Evolutionary conservation across 2,113 vertebrate genomes (phyloP), one percentile per base, ranked within the genome.

Genomic region (Sciurus niger): DNA sequence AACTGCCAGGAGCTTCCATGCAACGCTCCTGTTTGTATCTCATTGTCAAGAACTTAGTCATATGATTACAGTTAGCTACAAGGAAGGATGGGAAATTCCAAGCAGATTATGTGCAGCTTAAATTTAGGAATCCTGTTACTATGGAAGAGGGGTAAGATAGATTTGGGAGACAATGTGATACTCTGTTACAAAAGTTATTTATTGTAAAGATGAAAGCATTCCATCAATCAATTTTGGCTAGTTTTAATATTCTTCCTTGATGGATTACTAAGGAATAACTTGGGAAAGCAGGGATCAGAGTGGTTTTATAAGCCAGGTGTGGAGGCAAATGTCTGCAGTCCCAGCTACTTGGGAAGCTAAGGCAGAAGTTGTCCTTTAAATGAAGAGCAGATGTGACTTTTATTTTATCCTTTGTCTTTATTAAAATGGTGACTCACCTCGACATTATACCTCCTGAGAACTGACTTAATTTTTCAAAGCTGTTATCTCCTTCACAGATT

Each of bases 191-290:
- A 76, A 85, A 90, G 32, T 89, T 92, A 40, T 22, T 65, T 80
- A 70, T 89, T 73, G 7, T 86, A 95, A 94, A 84, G 16, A 82
- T 91, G 83, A 67, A 95, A 76, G 46, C 63, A 32, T 2, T 76
- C 51, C 58, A 89, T 76, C 72, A 84, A 70, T 32, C 89, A 92
- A 84, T 83, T 46, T 51, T 86, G 68, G 28, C 79, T 93, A 48
- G 84, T 76, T 94, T 94, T 74, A 78, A 72, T 63, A 83, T 63
- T 82, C 40, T 89, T 93, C 48, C 32, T 76, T 94, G 70, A 97
- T 14, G 12, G 28, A 65, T 67, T 85, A 58, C n/a, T 93, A 80
- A 93, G 13, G 17, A 96, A 13, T 60, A 80, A 93, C 37, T 94
- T 83, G 48, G 43, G 7, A 9, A 84, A 58, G 25, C 73, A 73